Percentiles rank a stretch among this genome's conserved stretches.
Evolutionary conservation across 1,140 invertebrate genomes (phyloP).

Genomic region (Drosophila arizonae): DNA sequence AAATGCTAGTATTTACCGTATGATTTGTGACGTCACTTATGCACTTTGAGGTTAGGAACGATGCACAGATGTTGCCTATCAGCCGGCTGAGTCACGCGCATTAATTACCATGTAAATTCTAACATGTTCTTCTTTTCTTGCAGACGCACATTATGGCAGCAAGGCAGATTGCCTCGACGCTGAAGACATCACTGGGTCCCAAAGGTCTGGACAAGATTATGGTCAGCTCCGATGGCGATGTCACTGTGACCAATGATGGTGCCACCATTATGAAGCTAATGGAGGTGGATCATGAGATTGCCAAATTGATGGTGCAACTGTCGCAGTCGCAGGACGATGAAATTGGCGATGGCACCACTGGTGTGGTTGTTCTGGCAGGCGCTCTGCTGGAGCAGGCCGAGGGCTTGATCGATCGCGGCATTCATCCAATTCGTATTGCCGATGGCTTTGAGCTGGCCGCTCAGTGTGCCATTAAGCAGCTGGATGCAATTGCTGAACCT

Average conservation of each 20-base stretch:
- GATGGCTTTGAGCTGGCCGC: slow-evolving; percentile 99
- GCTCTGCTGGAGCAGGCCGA: slow-evolving; percentile 98
- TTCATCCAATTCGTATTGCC: slow-evolving; percentile 99
- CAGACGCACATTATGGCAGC: slow-evolving; percentile 99
- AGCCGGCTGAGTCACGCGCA: slow-evolving; percentile 70
- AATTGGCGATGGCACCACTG: slow-evolving; percentile 99
- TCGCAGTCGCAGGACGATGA: slow-evolving; percentile 99
- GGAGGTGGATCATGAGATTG: slow-evolving; percentile 99
- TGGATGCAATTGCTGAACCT: slow-evolving; percentile 94
- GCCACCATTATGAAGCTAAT: slow-evolving; percentile 99
- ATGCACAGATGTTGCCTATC: slow-evolving; percentile 61
- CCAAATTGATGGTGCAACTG: slow-evolving; percentile 98
- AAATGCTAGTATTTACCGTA: neutral
- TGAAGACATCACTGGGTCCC: slow-evolving; percentile 97
- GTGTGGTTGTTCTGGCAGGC: slow-evolving; percentile 94
- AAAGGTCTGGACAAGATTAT: slow-evolving; percentile 98
- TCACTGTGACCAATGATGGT: slow-evolving; percentile 99
- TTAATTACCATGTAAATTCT: slow-evolving; percentile 2
- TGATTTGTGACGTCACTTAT: slow-evolving; percentile 40
- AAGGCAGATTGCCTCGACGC: slow-evolving; percentile 93
- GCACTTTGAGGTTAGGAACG: slow-evolving; percentile 69
- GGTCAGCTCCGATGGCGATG: slow-evolving; percentile 98
- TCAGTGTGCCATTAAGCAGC: slow-evolving; percentile 92
- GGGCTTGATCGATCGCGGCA: slow-evolving; percentile 95
- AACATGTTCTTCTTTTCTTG: slow-evolving; percentile 68